These are phyloP conservation scores for Cyphomyrmex costatus DNA, from an alignment of 1,140 invertebrate genomes.

Conservation along the genomic window DNA sequence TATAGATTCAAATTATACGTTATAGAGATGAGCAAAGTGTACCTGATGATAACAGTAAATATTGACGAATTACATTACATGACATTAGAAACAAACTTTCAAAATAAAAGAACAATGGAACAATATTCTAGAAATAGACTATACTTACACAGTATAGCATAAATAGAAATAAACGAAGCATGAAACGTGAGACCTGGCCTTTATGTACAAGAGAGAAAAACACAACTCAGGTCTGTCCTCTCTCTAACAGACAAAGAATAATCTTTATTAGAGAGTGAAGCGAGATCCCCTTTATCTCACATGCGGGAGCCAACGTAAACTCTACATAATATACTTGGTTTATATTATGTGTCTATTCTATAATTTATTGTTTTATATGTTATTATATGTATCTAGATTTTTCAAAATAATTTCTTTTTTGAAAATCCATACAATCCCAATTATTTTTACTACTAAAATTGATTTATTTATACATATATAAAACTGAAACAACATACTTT, in stretches of 20 bases:
- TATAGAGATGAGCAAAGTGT: neutral
- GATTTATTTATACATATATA: neutral
- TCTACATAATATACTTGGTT: no score
- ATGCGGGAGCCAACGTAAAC: no score
- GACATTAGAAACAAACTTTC: neutral
- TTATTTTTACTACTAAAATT: slow-evolving; percentile 10
- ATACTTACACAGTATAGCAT: neutral
- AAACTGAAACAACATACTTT: neutral
- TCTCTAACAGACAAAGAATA: no score
- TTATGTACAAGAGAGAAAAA: no score
- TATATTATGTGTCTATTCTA: no score
- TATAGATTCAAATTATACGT: neutral
- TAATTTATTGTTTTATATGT: neutral
- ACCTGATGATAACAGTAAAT: neutral
- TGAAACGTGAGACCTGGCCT: no score
- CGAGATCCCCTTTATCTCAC: no score
- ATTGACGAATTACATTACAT: neutral
- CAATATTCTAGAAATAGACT: neutral
- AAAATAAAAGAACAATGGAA: neutral
- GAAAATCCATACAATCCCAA: neutral
- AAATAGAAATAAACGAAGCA: no score
- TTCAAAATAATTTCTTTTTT: neutral
- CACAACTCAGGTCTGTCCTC: no score
- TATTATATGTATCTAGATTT: neutral
- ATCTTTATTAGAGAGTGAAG: no score